phyloP scores from a whole-genome alignment of 2,888 invertebrate species.

The Heliconius sara region DNA sequence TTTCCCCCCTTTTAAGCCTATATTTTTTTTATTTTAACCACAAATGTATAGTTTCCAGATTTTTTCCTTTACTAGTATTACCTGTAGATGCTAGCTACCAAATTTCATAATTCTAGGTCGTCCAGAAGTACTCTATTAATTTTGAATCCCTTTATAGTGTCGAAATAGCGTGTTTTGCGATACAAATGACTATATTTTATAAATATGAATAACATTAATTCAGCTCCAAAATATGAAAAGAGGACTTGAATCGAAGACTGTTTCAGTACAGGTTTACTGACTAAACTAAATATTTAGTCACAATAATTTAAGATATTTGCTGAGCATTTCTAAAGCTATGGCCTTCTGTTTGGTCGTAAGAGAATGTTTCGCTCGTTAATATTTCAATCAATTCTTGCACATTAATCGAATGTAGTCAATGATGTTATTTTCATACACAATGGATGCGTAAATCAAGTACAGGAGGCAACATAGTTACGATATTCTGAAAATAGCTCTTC shows the following conservation, averaged over 20 bases:
- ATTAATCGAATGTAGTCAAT: constrained; percentile 36
- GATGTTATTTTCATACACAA: constrained; percentile 43
- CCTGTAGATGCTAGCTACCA: too few species aligned
- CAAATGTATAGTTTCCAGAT: too few species aligned
- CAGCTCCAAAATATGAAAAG: neutral
- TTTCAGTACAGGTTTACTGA: neutral
- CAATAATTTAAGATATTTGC: neutral
- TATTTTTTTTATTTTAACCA: too few species aligned
- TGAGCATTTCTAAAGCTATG: neutral
- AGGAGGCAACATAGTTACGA: neutral
- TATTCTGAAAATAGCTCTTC: constrained; percentile 8
- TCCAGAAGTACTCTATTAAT: too few species aligned
- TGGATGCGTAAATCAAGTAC: constrained; percentile 27
- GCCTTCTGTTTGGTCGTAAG: neutral
- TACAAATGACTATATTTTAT: too few species aligned
- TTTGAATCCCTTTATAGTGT: too few species aligned
- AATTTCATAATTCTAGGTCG: too few species aligned
- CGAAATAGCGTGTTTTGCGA: too few species aligned
- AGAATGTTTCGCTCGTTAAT: constrained; percentile 20
- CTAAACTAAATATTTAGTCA: neutral
- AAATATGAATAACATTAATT: too few species aligned
- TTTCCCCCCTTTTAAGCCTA: too few species aligned
- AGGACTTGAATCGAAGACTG: neutral
- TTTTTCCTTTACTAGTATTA: too few species aligned
- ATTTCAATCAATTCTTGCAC: constrained; percentile 35